Evolutionary conservation across 2,888 invertebrate species (phyloP), one percentile per base, ranked within the genome.

Genomic region (Carabus problematicus): DNA sequence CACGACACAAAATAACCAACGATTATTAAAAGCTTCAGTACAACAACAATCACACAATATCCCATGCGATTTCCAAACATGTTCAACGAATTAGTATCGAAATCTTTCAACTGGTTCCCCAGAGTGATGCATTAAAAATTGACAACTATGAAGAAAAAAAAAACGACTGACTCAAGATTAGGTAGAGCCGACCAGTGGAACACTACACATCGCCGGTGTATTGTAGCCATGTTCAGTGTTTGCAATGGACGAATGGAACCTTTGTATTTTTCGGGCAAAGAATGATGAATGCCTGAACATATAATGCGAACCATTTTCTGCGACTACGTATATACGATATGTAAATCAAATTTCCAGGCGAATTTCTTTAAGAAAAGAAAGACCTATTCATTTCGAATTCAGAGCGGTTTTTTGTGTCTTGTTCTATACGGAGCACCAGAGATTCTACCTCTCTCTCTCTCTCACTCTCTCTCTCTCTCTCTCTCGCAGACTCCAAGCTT

Each of bases 321-420:
- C 67, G 70, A 67, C 64, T 69, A 71, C 70, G 70, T 72, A 74
- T 29, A 29, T 74, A 72, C 73, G 70, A 74, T 77, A 78, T 78
- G 78, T 79, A 79, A 79, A 79, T 79, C 77, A 78, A 78, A 78
- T 77, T 77, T 76, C 73, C 73, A 73, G 74, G 74, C 72, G 74
- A 75, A 76, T 75, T 75, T 73, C 73, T 73, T 71, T 71, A 73
- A 70, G 70, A 72, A 74, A 76, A 75, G 75, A 74, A 74, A 72
- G 74, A 67, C 41, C 76, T 72, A 76, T 76, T 76, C 76, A 76
- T 76, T 74, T 76, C 75, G 60, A 52, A 67, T 67, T 47, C 59
- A 67, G 67, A 59, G 42, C 18, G 16, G 14, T 67, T 67, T 60
- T 67, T 67, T 18, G n/a, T 3, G 9, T 14, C 52, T 19, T 11